Base-by-base conservation (phyloP, 2,797 vertebrate genomes). In the Rousettus madagascariensis region DNA sequence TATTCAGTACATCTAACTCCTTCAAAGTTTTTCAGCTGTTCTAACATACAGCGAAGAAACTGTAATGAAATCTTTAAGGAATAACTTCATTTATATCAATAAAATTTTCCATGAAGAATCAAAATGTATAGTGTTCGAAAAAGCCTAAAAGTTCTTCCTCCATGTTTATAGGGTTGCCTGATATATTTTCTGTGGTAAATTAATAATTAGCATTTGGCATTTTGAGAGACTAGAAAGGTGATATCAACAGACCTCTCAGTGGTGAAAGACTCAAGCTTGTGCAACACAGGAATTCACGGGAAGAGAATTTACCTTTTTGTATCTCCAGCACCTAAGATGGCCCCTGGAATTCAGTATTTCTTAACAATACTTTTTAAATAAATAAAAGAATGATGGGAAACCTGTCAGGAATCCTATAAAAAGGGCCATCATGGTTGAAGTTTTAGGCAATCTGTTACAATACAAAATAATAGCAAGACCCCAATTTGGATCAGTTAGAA, bases 1-100 rank as follows among this genome's bases (percentile, higher is more conserved):
- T 66, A 66, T 49, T 95, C 46, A 87, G 26, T 53, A 24, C 13
- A 38, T 78, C 68, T 78, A 71, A 43, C 20, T 94, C 66, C 24
- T 59, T 36, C 24, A 15, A 89, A 87, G 24, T 82, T 51, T 86
- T 94, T n/a, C 43, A 84, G 43, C 10, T 95, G 19, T 71, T 87
- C 43, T 84, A 85, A 90, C 75, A 74, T 13, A 69, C 2, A 66
- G 33, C 16, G 20, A 30, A 74, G 74, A 91, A 78, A 53, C 30
- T 86, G 19, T 33, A 77, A 94, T 30, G 33, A 78, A 97, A 78
- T 83, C 20, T 20, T 78, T 49, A 97, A 69, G 78, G 11, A 86
- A 69, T 36, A 16, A n/a, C 26, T 16, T 92, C 22, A 71, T 68
- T 90, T 63, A 90, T 53, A 49, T 3, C 49, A 65, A 90, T 90